Conservation (phyloP, 2,888 invertebrate species). For the Drosophila koepferae region DNA sequence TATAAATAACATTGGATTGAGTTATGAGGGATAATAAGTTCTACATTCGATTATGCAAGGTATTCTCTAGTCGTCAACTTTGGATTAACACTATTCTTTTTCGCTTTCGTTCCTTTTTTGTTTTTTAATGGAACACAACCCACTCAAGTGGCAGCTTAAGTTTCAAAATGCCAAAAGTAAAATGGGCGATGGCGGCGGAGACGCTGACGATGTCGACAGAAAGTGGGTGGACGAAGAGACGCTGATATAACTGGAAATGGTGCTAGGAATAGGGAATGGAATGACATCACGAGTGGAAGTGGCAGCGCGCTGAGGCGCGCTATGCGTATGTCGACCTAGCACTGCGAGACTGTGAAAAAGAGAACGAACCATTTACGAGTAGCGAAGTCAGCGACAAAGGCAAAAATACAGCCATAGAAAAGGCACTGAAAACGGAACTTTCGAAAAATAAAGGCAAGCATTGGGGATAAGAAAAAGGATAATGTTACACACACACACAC, state of each 20-base stretch:
- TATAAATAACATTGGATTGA: not conserved
- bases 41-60: not conserved
- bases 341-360: constrained; percentile 34
- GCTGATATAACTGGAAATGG: constrained; percentile 1
- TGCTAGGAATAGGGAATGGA: not conserved
- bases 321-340: constrained; percentile 27
- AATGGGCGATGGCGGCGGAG: constrained; percentile 54
- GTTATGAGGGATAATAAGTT: not conserved
- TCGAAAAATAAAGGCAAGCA: constrained; percentile 69
- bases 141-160: constrained; percentile 74
- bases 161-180: constrained; percentile 72
- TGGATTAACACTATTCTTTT: not conserved
- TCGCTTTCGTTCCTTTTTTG: constrained; percentile 54
- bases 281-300: not conserved
- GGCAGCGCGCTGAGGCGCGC: constrained; percentile 3
- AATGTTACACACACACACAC: constrained; percentile 29
- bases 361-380: constrained; percentile 29
- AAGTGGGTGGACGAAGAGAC: not conserved
- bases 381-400: constrained; percentile 41
- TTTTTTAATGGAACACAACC: constrained; percentile 74
- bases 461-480: constrained; percentile 71
- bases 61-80: not conserved
- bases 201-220: constrained; percentile 19
- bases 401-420: constrained; percentile 50
- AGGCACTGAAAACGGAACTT: constrained; percentile 49